phyloP scores from a whole-genome alignment of 2,113 vertebrate species.

The Apodemus speciosus region DNA sequence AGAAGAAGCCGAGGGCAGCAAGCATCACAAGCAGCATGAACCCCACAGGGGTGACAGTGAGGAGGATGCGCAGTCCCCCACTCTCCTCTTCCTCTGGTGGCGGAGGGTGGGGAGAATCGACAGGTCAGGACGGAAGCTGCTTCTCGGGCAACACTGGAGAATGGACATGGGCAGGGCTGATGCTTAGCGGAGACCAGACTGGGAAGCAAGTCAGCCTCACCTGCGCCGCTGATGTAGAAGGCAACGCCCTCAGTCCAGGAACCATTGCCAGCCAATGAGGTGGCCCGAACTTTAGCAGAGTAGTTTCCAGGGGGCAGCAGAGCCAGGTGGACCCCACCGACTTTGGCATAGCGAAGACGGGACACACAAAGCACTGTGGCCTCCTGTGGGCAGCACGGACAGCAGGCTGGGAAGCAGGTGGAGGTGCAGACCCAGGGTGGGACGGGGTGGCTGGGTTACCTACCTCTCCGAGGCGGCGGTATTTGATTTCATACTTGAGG shows the following conservation, averaged over 20 bases:
- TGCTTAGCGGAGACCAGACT: background rate
- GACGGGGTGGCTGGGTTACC: background rate
- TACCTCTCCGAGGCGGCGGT: conserved; percentile 86
- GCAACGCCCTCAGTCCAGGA: conserved; percentile 86
- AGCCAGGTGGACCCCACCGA: conserved; percentile 83
- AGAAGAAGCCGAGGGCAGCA: conserved; percentile 82
- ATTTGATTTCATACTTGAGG: conserved; percentile 90
- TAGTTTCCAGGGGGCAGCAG: conserved; percentile 88
- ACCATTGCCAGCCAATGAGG: conserved; percentile 88
- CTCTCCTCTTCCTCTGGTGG: conserved; percentile 84
- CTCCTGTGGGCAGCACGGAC: conserved; percentile 77
- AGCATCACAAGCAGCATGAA: conserved; percentile 84
- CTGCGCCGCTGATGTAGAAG: conserved; percentile 86
- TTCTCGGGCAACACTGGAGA: background rate
- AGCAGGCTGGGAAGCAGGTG: background rate
- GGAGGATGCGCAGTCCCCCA: conserved; percentile 79
- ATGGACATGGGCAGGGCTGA: background rate
- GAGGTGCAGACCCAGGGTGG: accelerated
- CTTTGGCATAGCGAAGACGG: conserved; percentile 86
- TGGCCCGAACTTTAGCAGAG: conserved; percentile 87
- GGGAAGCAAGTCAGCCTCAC: conserved; percentile 66
- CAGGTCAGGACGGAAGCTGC: background rate
- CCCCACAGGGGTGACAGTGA: conserved; percentile 82
- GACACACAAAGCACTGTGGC: conserved; percentile 87
- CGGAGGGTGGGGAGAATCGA: background rate